phyloP scores from a whole-genome alignment of 2,888 invertebrate species.

The Xestia c-nigrum region DNA sequence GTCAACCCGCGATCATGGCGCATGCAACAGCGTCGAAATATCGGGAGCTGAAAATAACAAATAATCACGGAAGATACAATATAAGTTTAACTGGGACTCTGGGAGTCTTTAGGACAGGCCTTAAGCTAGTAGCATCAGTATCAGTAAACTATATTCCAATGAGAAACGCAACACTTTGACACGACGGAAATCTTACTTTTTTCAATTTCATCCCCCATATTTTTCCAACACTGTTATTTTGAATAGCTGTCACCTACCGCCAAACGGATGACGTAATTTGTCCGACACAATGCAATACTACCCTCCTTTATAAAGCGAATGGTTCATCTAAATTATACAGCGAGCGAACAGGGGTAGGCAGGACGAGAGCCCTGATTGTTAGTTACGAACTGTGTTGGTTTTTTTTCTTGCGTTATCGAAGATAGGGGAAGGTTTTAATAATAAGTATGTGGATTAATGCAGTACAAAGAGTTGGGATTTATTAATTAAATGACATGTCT shows the following conservation, averaged over 20 bases:
- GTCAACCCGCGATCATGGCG: too few species aligned
- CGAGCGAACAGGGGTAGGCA: constrained; percentile 51
- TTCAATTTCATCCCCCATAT: constrained; percentile 27
- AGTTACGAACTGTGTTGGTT: constrained; percentile 16
- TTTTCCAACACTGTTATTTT: constrained; percentile 64
- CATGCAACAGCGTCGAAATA: too few species aligned
- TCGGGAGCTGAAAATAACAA: too few species aligned
- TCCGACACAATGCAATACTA: constrained; percentile 59
- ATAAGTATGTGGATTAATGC: constrained; percentile 27
- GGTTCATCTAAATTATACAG: constrained; percentile 75
- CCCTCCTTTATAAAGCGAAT: constrained; percentile 69
- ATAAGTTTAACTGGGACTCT: too few species aligned
- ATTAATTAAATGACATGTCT: constrained; percentile 21
- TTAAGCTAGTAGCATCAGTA: too few species aligned
- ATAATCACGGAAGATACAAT: too few species aligned
- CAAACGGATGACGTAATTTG: constrained; percentile 63
- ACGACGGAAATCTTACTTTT: neutral
- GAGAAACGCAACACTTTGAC: neutral
- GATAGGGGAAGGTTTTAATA: constrained; percentile 22
- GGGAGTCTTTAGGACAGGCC: too few species aligned
- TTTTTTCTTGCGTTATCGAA: constrained; percentile 37
- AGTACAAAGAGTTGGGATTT: constrained; percentile 7
- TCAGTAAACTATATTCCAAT: neutral
- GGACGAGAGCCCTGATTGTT: constrained; percentile 49
- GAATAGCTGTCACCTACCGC: constrained; percentile 61